A percentile compares a stretch with the other conserved stretches of the same genome.
These are phyloP conservation scores for Dasysyrphus tricinctus DNA, from an alignment of 2,888 invertebrate species.

Conservation along the genomic window DNA sequence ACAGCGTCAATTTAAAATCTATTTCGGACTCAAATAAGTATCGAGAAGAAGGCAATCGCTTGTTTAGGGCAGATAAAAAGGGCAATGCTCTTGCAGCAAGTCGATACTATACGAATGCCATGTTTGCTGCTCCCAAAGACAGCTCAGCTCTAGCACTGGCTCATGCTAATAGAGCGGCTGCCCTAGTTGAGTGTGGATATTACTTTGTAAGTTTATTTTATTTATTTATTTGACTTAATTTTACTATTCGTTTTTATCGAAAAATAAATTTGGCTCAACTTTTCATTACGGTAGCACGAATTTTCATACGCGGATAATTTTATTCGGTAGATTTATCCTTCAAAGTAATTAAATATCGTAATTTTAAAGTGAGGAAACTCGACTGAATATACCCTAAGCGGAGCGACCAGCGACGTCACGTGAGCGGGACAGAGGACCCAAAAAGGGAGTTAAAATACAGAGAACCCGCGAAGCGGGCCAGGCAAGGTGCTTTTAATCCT, in stretches of 20 bases:
- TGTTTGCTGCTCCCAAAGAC: constrained; percentile 78
- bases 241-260: neutral
- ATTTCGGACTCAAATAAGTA: constrained; percentile 67
- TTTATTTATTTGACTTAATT: neutral
- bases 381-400: too few species aligned
- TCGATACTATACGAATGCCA: constrained; percentile 79
- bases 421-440: too few species aligned
- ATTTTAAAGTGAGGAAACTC: too few species aligned
- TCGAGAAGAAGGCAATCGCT: constrained; percentile 79
- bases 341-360: too few species aligned
- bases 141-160: constrained; percentile 78
- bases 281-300: too few species aligned
- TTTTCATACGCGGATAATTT: too few species aligned
- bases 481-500: too few species aligned
- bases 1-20: constrained; percentile 4
- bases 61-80: constrained; percentile 73
- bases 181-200: constrained; percentile 80
- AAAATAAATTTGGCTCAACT: too few species aligned
- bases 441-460: too few species aligned
- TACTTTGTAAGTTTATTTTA: constrained; percentile 70
- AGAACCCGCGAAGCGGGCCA: too few species aligned
- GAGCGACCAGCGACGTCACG: too few species aligned
- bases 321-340: too few species aligned
- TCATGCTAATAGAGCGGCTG: constrained; percentile 81
- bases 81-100: constrained; percentile 77